These are phyloP conservation scores for Neodiprion virginianus DNA, from an alignment of 1,140 invertebrate species.

Conservation along the genomic window DNA sequence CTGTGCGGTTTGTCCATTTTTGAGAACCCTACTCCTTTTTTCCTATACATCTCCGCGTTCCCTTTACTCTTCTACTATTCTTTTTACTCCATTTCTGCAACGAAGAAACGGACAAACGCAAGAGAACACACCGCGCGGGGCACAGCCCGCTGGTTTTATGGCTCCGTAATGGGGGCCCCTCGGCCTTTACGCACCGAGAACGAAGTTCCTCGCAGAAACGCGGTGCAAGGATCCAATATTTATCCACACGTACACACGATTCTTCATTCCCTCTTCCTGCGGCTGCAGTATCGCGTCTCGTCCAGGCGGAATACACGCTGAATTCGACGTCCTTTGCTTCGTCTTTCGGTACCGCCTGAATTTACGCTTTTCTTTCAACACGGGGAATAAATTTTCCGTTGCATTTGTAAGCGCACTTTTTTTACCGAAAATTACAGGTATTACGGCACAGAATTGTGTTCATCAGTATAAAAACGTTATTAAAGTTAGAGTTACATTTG, in stretches of 20 bases:
- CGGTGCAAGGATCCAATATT: conserved; percentile 29
- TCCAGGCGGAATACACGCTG: too few relatives aligned
- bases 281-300: not conserved
- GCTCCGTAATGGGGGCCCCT: conserved; percentile 54
- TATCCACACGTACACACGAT: not conserved
- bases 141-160: conserved; percentile 53
- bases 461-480: too few relatives aligned
- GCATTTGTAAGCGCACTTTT: too few relatives aligned
- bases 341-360: too few relatives aligned
- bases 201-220: conserved; percentile 34
- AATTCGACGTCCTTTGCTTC: too few relatives aligned
- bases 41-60: not conserved
- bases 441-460: too few relatives aligned
- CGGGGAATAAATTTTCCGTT: too few relatives aligned
- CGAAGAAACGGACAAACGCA: not conserved
- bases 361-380: too few relatives aligned
- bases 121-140: conserved; percentile 37
- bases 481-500: too few relatives aligned
- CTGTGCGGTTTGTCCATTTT: not conserved
- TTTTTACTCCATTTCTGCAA: not conserved
- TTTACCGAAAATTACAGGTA: too few relatives aligned
- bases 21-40: not conserved
- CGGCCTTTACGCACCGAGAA: conserved; percentile 38
- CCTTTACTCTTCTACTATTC: not conserved
- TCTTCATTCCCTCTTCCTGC: not conserved